Percentiles rank a stretch among this genome's conserved stretches.
Conservation (phyloP, 2,113 vertebrate genomes). For the Macquaria australasica region DNA sequence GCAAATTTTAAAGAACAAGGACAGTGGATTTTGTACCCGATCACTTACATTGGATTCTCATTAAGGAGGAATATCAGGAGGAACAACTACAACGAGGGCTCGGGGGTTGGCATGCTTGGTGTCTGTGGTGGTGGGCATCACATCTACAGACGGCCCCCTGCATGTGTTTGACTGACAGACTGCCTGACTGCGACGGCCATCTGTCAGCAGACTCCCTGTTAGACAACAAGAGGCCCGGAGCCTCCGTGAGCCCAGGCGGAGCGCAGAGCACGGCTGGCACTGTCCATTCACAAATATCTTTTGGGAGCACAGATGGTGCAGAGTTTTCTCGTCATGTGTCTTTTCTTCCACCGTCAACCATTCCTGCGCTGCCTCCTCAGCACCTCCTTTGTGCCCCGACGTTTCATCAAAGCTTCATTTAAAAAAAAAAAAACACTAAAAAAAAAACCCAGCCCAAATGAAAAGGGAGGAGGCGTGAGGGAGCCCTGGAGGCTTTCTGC, state of each 20-base stretch:
- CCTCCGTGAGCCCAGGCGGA: constrained; percentile 34
- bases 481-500: constrained; percentile 53
- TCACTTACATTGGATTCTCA: too few species aligned
- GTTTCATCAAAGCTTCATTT: constrained; percentile 66
- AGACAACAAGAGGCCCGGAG: constrained; percentile 58
- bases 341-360: constrained; percentile 52
- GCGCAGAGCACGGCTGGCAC: constrained; percentile 40
- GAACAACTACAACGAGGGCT: too few species aligned
- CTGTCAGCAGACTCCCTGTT: constrained; percentile 72
- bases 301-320: constrained; percentile 76
- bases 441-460: neutral
- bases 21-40: too few species aligned
- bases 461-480: constrained; percentile 28
- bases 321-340: constrained; percentile 56
- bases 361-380: constrained; percentile 48
- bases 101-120: neutral
- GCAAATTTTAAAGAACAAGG: too few species aligned
- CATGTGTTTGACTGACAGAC: constrained; percentile 65
- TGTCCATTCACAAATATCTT: constrained; percentile 67
- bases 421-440: constrained; percentile 22
- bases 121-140: constrained; percentile 22
- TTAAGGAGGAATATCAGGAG: too few species aligned
- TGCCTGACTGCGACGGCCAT: constrained; percentile 74
- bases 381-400: constrained; percentile 65
- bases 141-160: constrained; percentile 21